These are phyloP conservation scores for Gonatopus flavifemur DNA, from an alignment of 1,140 invertebrate species.

Conservation along the genomic window DNA sequence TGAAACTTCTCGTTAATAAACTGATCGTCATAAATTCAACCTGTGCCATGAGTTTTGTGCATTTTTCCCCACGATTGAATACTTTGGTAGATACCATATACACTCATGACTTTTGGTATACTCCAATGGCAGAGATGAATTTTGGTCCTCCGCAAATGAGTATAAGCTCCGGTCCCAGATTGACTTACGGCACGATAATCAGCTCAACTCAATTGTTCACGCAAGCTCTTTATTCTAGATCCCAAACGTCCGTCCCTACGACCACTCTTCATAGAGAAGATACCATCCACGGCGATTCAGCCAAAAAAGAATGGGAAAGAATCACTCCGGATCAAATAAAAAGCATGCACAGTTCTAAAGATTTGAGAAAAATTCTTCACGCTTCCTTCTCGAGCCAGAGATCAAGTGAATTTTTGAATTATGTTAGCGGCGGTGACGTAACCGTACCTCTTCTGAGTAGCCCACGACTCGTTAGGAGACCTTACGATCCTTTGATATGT, in stretches of 20 bases:
- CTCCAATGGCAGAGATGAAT: conserved; percentile 54
- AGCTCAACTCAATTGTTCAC: conserved; percentile 56
- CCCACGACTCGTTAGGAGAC: conserved; percentile 48
- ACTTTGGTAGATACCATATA: conserved; percentile 53
- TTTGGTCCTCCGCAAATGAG: conserved; percentile 56
- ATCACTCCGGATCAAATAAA: conserved; percentile 46
- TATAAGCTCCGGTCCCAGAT: conserved; percentile 46
- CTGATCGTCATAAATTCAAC: conserved; percentile 53
- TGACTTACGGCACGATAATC: conserved; percentile 56
- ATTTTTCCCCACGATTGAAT: conserved; percentile 50
- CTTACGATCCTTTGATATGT: conserved; percentile 54
- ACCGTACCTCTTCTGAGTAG: conserved; percentile 48
- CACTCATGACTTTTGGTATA: conserved; percentile 54
- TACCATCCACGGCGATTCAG: conserved; percentile 45
- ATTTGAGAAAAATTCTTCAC: conserved; percentile 45
- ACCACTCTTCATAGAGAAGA: conserved; percentile 12
- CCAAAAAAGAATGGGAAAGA: conserved; percentile 51
- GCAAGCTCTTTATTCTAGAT: conserved; percentile 46
- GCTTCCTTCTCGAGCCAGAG: conserved; percentile 14
- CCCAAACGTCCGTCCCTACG: conserved; percentile 6
- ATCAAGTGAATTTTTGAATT: conserved; percentile 36
- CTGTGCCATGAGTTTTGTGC: conserved; percentile 50
- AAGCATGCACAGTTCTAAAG: conserved; percentile 43
- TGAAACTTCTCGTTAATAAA: conserved; percentile 51
- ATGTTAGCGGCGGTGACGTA: conserved; percentile 44